phyloP scores from a whole-genome alignment of 2,797 vertebrate species.

The Pyrocephalus nanus region DNA sequence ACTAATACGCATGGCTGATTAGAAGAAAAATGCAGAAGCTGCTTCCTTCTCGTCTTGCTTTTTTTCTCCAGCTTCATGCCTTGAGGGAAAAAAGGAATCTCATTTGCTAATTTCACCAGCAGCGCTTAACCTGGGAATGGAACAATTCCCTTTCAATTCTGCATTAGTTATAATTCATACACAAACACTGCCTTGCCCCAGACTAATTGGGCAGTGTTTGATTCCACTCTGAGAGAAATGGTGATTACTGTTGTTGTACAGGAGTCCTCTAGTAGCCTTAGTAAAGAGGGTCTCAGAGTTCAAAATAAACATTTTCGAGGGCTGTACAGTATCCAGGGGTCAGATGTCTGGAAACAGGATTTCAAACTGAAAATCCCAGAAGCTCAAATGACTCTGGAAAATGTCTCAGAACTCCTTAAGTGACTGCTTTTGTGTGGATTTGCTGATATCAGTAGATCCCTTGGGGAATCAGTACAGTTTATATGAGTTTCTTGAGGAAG shows the following conservation, averaged over 20 bases:
- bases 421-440: neutral
- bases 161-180: constrained; percentile 31
- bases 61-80: constrained; percentile 53
- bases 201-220: constrained; percentile 19
- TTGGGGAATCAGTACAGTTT: neutral
- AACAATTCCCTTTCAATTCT: constrained; percentile 8
- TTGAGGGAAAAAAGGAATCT: constrained; percentile 50
- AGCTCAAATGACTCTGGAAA: constrained; percentile 40
- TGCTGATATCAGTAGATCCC: neutral
- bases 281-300: neutral
- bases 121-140: constrained; percentile 25
- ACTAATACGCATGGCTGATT: constrained; percentile 45
- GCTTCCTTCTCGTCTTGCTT: constrained; percentile 41
- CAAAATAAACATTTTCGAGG: constrained; percentile 11
- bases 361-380: constrained; percentile 38
- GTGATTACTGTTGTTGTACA: neutral
- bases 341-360: constrained; percentile 45
- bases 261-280: neutral
- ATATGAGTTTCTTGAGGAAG: neutral
- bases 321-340: neutral
- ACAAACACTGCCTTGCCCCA: constrained; percentile 12
- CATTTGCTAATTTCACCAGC: constrained; percentile 43
- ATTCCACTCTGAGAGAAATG: constrained; percentile 26
- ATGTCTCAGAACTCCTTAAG: neutral
- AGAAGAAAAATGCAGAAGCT: constrained; percentile 41